Base-by-base conservation (phyloP, 2,888 invertebrate genomes). In the Thelaira solivaga region DNA sequence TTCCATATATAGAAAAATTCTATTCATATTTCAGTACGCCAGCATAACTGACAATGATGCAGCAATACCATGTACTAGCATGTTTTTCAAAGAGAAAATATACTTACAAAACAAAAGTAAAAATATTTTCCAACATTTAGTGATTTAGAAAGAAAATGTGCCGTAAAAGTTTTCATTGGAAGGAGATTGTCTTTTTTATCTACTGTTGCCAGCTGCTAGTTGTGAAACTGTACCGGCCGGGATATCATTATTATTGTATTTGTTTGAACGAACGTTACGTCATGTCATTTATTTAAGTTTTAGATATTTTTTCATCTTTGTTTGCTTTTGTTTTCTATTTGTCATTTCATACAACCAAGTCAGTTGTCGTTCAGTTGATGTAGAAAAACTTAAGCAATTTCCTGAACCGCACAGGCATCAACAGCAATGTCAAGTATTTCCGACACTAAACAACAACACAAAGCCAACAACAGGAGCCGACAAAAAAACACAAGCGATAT, bases 351-450 rank as follows among this genome's bases (percentile, higher is more conserved):
- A 61, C 61, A 71, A 59, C 64, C n/a, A n/a, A n/a, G n/a, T 76
- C 41, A 59, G 41, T 76, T 76, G 75, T 73, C 65, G 36, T 69
- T 41, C 26, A 72, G 61, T 29, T 75, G 75, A 57, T 43, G 68
- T 55, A 34, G 18, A 76, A 67, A 76, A 81, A 80, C 72, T 81
- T 81, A 69, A 80, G 80, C 79, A 81, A 81, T 81, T 81, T 81
- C 81, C 80, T 77, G 69, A 73, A 77, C 80, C 75, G 45, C 72
- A 61, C 74, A 69, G 61, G 53, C 76, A 71, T 61, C 78, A 78
- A 34, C 73, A 78, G 80, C 68, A 77, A 81, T 80, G 81, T 76
- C 81, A 81, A 80, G 80, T 78, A 81, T 81, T 81, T 81, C 80
- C 77, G 71, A 75, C 68, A 68, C 65, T 36, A 55, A 36, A 77